phyloP scores from a whole-genome alignment of 2,888 invertebrate species.

The Baccha elongata region DNA sequence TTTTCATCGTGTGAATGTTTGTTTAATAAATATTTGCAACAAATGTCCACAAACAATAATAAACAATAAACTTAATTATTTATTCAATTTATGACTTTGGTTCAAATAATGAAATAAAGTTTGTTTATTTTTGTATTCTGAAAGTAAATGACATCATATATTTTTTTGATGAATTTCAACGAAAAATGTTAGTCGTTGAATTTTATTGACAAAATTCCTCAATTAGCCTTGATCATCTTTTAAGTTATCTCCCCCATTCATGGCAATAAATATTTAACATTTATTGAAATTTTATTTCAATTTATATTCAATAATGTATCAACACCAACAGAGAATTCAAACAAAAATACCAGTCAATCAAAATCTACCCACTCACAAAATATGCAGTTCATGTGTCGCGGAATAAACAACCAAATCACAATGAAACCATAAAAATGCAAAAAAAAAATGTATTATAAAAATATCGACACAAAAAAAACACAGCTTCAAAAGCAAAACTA shows the following conservation, averaged over 20 bases:
- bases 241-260: not conserved
- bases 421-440: conserved; percentile 7
- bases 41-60: not conserved
- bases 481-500: not conserved
- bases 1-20: conserved; percentile 4
- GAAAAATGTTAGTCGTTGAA: not conserved
- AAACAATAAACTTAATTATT: not conserved
- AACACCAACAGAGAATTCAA: conserved; percentile 20
- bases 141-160: conserved; percentile 1
- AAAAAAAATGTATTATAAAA: conserved; percentile 22
- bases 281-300: conserved; percentile 15
- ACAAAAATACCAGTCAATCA: conserved; percentile 12
- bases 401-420: conserved; percentile 21
- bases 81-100: not conserved
- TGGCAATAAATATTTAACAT: conserved; percentile 2
- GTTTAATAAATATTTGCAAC: conserved; percentile 10
- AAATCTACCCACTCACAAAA: conserved; percentile 35
- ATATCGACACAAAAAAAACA: not conserved
- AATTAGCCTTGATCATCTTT: not conserved
- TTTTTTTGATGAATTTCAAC: not conserved
- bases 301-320: conserved; percentile 14
- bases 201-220: not conserved
- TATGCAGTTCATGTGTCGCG: conserved; percentile 19
- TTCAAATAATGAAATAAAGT: not conserved
- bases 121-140: no score